Conservation (phyloP, 2,797 vertebrate species). For the Poliocrania exsul region DNA sequence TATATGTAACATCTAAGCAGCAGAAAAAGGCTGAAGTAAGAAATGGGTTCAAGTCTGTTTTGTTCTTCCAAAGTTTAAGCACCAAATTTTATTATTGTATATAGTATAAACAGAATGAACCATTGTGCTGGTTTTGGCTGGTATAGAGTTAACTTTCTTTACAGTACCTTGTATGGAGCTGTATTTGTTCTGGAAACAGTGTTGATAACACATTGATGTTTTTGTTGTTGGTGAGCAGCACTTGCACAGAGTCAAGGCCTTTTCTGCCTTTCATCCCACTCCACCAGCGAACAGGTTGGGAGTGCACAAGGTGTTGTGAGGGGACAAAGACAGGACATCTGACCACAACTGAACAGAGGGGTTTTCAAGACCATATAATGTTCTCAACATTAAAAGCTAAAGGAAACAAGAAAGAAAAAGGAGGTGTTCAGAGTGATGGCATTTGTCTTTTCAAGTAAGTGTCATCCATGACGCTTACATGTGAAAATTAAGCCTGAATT, state of each 20-base stretch:
- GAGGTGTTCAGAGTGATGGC: fast-evolving
- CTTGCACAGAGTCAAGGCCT: background rate
- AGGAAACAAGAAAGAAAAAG: background rate
- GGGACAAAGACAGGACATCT: background rate
- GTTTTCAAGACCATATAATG: background rate
- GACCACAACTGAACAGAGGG: background rate
- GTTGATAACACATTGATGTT: background rate
- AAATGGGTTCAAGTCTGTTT: background rate
- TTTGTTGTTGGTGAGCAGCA: background rate
- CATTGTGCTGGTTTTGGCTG: background rate
- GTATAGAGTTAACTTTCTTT: background rate
- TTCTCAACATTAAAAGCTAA: background rate
- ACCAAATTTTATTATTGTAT: background rate
- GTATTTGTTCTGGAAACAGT: background rate
- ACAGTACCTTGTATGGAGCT: fast-evolving
- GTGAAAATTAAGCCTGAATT: background rate
- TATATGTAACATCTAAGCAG: background rate
- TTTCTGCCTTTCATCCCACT: background rate
- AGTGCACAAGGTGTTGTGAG: background rate
- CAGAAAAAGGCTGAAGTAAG: background rate
- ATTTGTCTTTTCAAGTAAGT: background rate
- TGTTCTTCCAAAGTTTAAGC: background rate
- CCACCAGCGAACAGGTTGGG: background rate
- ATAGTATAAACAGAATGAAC: background rate
- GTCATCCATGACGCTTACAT: fast-evolving